Evolutionary conservation across 1,140 invertebrate genomes (phyloP).

Genomic region (Marisa cornuarietis): DNA sequence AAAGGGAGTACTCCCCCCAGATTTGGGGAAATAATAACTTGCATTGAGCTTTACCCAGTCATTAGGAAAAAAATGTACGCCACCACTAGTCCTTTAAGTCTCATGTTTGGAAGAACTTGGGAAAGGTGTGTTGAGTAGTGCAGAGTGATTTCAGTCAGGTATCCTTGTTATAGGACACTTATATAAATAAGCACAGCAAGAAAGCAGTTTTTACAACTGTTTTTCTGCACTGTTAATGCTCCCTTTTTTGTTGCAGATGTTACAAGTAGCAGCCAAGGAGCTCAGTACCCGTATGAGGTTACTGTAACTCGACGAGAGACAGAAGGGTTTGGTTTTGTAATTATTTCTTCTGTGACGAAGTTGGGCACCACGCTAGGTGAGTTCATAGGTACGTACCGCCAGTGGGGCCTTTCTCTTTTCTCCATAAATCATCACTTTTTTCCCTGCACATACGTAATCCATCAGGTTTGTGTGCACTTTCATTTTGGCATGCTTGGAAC

Average conservation of each 20-base stretch:
- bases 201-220: too few relatives aligned
- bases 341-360: slow-evolving; percentile 95
- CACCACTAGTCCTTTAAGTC: too few relatives aligned
- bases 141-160: too few relatives aligned
- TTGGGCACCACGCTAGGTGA: slow-evolving; percentile 92
- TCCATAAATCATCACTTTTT: slow-evolving; percentile 18
- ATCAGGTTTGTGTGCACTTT: slow-evolving; percentile 3
- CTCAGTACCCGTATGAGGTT: slow-evolving; percentile 59
- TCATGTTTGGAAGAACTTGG: too few relatives aligned
- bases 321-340: slow-evolving; percentile 98
- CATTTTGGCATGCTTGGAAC: neutral
- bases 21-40: too few relatives aligned
- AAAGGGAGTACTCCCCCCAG: too few relatives aligned
- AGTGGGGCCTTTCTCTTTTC: slow-evolving; percentile 31
- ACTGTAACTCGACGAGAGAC: slow-evolving; percentile 84
- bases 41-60: too few relatives aligned
- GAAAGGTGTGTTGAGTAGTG: too few relatives aligned
- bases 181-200: too few relatives aligned
- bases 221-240: too few relatives aligned
- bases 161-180: too few relatives aligned
- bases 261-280: slow-evolving; percentile 12
- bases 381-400: slow-evolving; percentile 63
- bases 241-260: slow-evolving; percentile 15
- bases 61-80: too few relatives aligned
- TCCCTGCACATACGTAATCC: neutral